Percentiles rank a stretch among this genome's conserved stretches.
phyloP scores from a whole-genome alignment of 2,113 vertebrate genomes.

The Oncorhynchus kisutch region DNA sequence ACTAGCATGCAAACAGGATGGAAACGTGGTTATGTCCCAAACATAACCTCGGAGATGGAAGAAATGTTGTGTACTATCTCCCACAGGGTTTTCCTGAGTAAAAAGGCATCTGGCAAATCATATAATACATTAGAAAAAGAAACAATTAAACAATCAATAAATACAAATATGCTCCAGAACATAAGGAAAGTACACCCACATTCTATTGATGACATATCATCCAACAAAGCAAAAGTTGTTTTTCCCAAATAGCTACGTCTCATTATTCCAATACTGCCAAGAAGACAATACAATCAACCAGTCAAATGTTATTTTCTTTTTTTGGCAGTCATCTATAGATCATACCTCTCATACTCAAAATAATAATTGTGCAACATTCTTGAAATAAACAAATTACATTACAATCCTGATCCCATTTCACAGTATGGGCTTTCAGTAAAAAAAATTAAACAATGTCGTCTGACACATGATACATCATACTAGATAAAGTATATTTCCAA shows the following conservation, averaged over 20 bases:
- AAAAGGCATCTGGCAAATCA: constrained; percentile 17
- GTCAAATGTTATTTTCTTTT: constrained; percentile 53
- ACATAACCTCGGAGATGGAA: neutral
- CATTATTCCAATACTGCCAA: constrained; percentile 36
- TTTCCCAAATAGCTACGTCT: constrained; percentile 38
- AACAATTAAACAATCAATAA: constrained; percentile 23
- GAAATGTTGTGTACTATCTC: constrained; percentile 6
- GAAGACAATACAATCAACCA: constrained; percentile 66
- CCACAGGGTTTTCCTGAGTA: constrained; percentile 22
- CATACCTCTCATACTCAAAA: constrained; percentile 8
- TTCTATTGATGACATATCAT: constrained; percentile 10
- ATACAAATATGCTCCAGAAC: constrained; percentile 6
- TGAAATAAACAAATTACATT: constrained; percentile 7
- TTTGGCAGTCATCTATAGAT: constrained; percentile 50
- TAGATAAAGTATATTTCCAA: neutral
- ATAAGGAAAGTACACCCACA: neutral
- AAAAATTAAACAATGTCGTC: constrained; percentile 6
- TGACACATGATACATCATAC: neutral
- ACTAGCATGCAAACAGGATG: no score
- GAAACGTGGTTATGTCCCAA: neutral
- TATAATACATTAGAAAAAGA: constrained; percentile 40
- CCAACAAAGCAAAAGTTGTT: constrained; percentile 25
- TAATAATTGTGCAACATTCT: constrained; percentile 47
- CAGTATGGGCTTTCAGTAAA: constrained; percentile 21
- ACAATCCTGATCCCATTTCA: constrained; percentile 21